Evolutionary conservation across 2,113 vertebrate species (phyloP).

Genomic region (Passer montanus): DNA sequence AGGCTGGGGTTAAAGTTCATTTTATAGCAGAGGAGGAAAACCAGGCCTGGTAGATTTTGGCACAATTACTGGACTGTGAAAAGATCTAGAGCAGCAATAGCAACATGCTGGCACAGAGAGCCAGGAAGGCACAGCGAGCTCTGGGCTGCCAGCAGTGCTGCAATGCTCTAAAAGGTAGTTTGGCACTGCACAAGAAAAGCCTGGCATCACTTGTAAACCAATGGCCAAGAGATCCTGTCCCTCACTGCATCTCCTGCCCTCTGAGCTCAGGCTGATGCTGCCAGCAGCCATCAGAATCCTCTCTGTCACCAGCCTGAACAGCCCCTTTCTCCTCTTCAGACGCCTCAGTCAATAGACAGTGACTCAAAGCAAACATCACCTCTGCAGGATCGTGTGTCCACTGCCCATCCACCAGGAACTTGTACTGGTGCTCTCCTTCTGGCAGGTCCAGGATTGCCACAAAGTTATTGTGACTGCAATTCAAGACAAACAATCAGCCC

Average conservation of each 20-base stretch:
- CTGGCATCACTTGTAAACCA: neutral
- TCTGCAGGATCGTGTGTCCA: slow-evolving; percentile 94
- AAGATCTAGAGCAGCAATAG: neutral
- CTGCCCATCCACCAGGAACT: slow-evolving; percentile 95
- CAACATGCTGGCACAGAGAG: neutral
- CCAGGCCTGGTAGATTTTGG: neutral
- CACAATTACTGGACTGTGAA: neutral
- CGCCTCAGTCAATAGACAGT: neutral
- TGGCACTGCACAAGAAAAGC: neutral
- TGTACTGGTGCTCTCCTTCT: slow-evolving; percentile 98
- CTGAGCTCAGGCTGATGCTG: neutral
- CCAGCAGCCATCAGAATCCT: neutral
- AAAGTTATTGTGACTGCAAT: slow-evolving; percentile 92
- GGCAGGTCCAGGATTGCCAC: slow-evolving; percentile 94
- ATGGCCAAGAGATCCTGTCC: neutral
- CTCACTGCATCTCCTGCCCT: neutral
- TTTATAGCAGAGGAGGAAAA: neutral
- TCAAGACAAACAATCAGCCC: slow-evolving; percentile 11
- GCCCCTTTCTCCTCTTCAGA: neutral
- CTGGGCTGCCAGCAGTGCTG: neutral
- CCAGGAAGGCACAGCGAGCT: neutral
- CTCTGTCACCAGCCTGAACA: neutral
- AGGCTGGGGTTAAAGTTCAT: neutral
- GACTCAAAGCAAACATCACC: slow-evolving; percentile 67
- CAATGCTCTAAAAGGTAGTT: neutral